Base-by-base conservation (phyloP, 2,797 vertebrate genomes). In the Leptoclinus maculatus region DNA sequence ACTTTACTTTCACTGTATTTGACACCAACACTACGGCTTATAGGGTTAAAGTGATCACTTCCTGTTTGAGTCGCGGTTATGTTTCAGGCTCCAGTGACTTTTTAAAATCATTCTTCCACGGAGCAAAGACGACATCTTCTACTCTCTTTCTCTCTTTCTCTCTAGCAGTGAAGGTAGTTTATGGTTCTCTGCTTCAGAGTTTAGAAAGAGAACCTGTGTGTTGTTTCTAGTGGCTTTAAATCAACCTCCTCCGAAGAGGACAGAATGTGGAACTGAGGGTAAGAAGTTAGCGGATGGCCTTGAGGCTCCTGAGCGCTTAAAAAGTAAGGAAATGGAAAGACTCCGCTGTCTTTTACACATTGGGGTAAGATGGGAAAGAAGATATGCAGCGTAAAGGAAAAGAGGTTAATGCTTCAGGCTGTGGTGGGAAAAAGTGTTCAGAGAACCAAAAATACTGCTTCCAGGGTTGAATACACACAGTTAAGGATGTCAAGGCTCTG, bases 311-410 rank as follows among this genome's bases (percentile, higher is more conserved):
- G 16, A 62, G 67, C 57, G 64, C 32, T 87, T 66, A 69, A 76
- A 32, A 67, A 82, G 71, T 84, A 84, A 66, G 83, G 80, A 92
- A 88, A 71, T 76, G 88, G 85, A 92, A 92, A 93, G 74, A 74
- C 86, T 82, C 89, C 84, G 83, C 59, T 58, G 71, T 83, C 74
- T 67, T 82, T 87, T 76, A 71, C 88, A 84, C 83, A 72, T 21
- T 1, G 32, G 2, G 43, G 78, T 7, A 3, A 83, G 88, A 90
- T 91, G 71, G 85, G 82, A 90, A 85, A 79, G 80, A 71, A 83
- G 89, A 91, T 92, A 1, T 90, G 83, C 64, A 43, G 59, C 4
- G 14, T 60, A 29, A 59, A 25, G 38, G 64, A 79, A 21, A 19
- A n/a, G 29, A 56, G 87, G 69, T 58, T 53, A 34, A 79, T 2